These are phyloP conservation scores for Lophotis ruficrista DNA, from an alignment of 2,113 vertebrate species.

Conservation along the genomic window DNA sequence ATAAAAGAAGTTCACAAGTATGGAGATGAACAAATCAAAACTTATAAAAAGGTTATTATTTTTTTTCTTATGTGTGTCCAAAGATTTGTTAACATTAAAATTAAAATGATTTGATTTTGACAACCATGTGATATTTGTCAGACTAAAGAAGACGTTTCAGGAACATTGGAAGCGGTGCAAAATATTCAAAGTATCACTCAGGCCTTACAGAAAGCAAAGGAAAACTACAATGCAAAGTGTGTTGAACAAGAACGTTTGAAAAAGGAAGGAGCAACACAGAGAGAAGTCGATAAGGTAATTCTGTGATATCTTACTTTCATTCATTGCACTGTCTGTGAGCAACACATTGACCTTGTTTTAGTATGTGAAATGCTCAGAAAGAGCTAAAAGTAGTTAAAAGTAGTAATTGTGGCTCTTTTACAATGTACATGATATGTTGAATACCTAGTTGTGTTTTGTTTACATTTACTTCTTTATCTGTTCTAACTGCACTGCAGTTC, in stretches of 20 bases:
- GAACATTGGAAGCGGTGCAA: constrained; percentile 95
- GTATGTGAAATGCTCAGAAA: not conserved
- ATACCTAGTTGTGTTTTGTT: not conserved
- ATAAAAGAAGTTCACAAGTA: constrained; percentile 98
- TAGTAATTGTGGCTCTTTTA: not conserved
- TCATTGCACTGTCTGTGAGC: not conserved
- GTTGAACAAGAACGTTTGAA: constrained; percentile 94
- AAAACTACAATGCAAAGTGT: constrained; percentile 91
- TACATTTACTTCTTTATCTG: not conserved
- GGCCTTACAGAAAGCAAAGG: constrained; percentile 94
- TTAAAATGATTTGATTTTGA: constrained; percentile 28
- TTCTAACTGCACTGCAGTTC: not conserved
- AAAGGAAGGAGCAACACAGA: constrained; percentile 94
- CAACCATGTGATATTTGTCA: constrained; percentile 68
- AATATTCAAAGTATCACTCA: constrained; percentile 94
- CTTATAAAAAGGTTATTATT: constrained; percentile 92
- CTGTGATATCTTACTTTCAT: not conserved
- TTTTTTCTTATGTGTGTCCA: not conserved
- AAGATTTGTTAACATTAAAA: not conserved
- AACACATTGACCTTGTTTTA: not conserved
- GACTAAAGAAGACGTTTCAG: constrained; percentile 97
- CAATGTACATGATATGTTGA: not conserved
- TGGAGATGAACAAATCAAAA: constrained; percentile 94
- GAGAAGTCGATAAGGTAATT: constrained; percentile 94
- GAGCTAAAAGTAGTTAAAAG: not conserved